Conservation (phyloP, 2,113 vertebrate genomes). For the Heterotis niloticus region DNA sequence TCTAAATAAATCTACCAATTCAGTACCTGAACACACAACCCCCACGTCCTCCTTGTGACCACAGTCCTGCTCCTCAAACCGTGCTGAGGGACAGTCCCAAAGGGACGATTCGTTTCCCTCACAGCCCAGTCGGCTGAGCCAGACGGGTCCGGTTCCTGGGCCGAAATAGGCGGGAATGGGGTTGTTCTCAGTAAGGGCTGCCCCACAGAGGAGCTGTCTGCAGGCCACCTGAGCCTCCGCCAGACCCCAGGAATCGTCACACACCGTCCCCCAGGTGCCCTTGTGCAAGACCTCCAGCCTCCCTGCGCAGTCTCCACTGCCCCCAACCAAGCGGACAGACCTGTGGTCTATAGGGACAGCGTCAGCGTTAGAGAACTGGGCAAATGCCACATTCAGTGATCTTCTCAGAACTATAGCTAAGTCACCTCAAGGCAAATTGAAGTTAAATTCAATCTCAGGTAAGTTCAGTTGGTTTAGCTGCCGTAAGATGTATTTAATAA, state of each 20-base stretch:
- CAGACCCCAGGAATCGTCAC: neutral
- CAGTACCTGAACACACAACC: constrained; percentile 35
- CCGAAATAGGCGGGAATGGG: neutral
- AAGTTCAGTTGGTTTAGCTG: too few species aligned
- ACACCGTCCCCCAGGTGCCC: neutral
- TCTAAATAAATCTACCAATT: too few species aligned
- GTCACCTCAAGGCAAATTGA: neutral
- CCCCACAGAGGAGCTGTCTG: neutral
- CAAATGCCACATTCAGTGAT: too few species aligned
- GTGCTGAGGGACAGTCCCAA: constrained; percentile 32
- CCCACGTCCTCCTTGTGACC: constrained; percentile 39
- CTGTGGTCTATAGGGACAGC: neutral
- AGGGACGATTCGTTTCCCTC: constrained; percentile 22
- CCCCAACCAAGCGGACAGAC: neutral
- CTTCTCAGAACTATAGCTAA: too few species aligned
- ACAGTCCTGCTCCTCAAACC: constrained; percentile 34
- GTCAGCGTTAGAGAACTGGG: too few species aligned
- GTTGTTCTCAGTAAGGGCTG: neutral
- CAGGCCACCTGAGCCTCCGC: neutral
- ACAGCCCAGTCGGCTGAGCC: neutral
- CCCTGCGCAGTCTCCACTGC: neutral
- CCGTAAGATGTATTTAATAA: neutral
- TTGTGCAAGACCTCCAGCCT: neutral
- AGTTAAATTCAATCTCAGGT: too few species aligned
- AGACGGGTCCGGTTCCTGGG: neutral